Base-by-base conservation (phyloP, 2,113 vertebrate genomes). In the Felis chaus region DNA sequence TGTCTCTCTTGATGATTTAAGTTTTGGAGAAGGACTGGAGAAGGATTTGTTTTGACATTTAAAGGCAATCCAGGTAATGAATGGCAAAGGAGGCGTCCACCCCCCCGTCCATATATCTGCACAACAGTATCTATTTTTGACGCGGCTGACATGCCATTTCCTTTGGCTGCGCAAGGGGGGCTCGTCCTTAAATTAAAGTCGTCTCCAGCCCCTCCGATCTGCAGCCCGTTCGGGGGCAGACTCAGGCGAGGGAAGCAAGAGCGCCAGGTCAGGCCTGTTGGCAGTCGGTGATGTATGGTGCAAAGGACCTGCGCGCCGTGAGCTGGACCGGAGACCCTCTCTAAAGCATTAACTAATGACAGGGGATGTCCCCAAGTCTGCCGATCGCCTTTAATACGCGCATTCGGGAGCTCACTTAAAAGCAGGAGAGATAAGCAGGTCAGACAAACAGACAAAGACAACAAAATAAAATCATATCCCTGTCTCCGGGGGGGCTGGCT, bases 11-110 rank as follows among this genome's bases (percentile, higher is more conserved):
- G 4, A 98, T 99, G 99, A 99, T 99, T 99, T 99, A 99, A 94
- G 89, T 98, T 98, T 98, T 98, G 29, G 98, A 99, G 98, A 99
- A 99, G 98, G 98, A 98, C 98, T 97, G 98, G 98, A 95, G 96
- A 98, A 99, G 98, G 99, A 99, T 99, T 99, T 99, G 98, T 98
- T 98, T 98, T 99, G 99, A 99, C 99, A 89, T 99, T 99, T 99
- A 99, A 99, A 99, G 99, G 98, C 99, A 99, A 99, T 99, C 99
- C 98, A 98, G 98, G 98, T 99, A 99, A 99, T 98, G 97, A 97
- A 99, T 99, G 98, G 98, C 98, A 88, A 98, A 98, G 98, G 98
- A 97, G 97, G 98, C 94, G 79, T 98, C 99, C 99, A 98, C 98
- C 98, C 98, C 98, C 98, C 98, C 97, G 95, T 87, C 99, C 98